A percentile compares a stretch with the other conserved stretches of the same genome.
Conservation (phyloP, 2,797 vertebrate species). For the Salarias fasciatus region DNA sequence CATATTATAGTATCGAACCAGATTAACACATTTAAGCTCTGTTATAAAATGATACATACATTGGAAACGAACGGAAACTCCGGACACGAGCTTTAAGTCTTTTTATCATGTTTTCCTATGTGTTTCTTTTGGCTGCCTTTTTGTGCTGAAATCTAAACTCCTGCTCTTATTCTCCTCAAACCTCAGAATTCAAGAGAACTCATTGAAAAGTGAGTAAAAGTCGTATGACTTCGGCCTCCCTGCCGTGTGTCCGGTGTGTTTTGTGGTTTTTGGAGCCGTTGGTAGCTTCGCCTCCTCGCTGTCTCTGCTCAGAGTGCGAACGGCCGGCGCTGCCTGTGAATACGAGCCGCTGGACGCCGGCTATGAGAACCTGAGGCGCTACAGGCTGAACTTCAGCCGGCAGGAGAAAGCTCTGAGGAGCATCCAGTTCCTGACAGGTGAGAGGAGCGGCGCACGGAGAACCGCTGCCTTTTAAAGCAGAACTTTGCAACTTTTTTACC, state of each 20-base stretch:
- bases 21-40: no score
- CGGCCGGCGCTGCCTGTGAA: conserved; percentile 56
- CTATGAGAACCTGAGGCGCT: conserved; percentile 77
- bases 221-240: no score
- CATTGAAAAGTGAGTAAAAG: conserved; percentile 83
- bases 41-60: no score
- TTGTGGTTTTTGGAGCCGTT: no score
- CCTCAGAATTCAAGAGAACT: conserved; percentile 78
- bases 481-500: no score
- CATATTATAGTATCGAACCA: no score
- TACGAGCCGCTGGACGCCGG: conserved; percentile 67
- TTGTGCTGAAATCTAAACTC: neutral
- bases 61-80: no score
- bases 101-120: neutral
- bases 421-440: conserved; percentile 81
- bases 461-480: no score
- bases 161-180: neutral
- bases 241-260: no score
- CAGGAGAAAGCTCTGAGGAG: conserved; percentile 78
- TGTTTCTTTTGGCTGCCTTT: neutral
- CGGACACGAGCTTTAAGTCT: no score
- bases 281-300: neutral
- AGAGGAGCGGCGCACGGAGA: neutral
- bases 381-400: conserved; percentile 75
- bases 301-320: conserved; percentile 62